These are phyloP conservation scores for Macrophya annulata DNA, from an alignment of 2,888 invertebrate genomes.

Conservation along the genomic window DNA sequence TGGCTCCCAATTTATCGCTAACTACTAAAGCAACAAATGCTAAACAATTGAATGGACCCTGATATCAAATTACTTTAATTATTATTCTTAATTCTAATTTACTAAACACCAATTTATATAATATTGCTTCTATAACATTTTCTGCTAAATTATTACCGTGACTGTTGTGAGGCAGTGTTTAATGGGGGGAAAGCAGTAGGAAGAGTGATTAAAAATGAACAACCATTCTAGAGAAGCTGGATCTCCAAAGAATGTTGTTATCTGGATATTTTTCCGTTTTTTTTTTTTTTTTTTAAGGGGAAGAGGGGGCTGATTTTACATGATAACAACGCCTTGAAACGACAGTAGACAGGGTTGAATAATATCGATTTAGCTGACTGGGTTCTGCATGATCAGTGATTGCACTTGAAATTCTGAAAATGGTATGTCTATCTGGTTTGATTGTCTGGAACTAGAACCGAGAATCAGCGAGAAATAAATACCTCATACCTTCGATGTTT, in stretches of 20 bases:
- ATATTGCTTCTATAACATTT: constrained; percentile 7
- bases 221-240: not conserved
- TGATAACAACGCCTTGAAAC: not conserved
- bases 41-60: constrained; percentile 19
- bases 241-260: not conserved
- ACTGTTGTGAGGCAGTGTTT: not conserved
- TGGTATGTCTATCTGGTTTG: not conserved
- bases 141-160: not conserved
- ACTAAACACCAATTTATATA: not conserved
- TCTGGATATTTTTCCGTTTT: not conserved
- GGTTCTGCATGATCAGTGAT: not conserved
- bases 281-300: too few species aligned
- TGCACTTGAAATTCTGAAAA: not conserved
- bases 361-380: not conserved
- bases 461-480: not conserved
- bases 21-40: constrained; percentile 61
- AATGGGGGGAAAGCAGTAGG: not conserved
- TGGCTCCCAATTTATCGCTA: constrained; percentile 69
- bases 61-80: not conserved
- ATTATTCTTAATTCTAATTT: constrained; percentile 5
- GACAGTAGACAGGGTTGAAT: constrained; percentile 4
- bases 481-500: too few species aligned
- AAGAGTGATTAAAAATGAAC: not conserved
- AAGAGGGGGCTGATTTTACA: not conserved
- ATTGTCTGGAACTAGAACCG: not conserved